These are phyloP conservation scores for Orthosia incerta DNA, from an alignment of 2,888 invertebrate genomes.

Conservation along the genomic window DNA sequence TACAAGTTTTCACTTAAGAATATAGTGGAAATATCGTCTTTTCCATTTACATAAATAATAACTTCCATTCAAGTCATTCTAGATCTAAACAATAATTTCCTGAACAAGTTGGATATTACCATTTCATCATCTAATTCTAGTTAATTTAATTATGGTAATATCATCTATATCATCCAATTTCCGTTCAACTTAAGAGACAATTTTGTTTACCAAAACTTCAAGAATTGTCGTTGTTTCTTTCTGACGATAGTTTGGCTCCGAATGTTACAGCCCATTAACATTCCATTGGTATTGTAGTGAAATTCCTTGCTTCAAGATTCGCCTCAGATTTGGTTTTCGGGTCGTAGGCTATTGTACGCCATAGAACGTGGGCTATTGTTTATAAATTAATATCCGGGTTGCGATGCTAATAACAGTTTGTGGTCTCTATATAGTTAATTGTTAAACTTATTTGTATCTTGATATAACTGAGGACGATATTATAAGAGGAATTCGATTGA, in stretches of 20 bases:
- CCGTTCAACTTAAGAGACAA: neutral
- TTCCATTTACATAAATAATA: neutral
- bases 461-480: conserved; percentile 15
- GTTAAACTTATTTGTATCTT: conserved; percentile 54
- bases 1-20: too few relatives aligned
- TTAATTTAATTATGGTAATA: neutral
- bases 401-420: conserved; percentile 56
- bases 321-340: conserved; percentile 71
- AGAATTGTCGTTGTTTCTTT: conserved; percentile 59
- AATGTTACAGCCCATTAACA: conserved; percentile 73
- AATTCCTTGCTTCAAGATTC: conserved; percentile 71
- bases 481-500: conserved; percentile 8
- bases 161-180: neutral
- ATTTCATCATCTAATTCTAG: neutral
- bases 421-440: conserved; percentile 58
- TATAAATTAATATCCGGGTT: conserved; percentile 69
- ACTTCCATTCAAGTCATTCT: neutral
- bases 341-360: conserved; percentile 69
- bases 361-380: conserved; percentile 68
- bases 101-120: neutral
- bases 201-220: conserved; percentile 3
- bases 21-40: neutral
- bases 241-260: conserved; percentile 62
- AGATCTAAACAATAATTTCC: too few relatives aligned
- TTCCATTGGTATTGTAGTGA: conserved; percentile 70